phyloP scores from a whole-genome alignment of 2,113 vertebrate species.

The Mormyrus iriodes region DNA sequence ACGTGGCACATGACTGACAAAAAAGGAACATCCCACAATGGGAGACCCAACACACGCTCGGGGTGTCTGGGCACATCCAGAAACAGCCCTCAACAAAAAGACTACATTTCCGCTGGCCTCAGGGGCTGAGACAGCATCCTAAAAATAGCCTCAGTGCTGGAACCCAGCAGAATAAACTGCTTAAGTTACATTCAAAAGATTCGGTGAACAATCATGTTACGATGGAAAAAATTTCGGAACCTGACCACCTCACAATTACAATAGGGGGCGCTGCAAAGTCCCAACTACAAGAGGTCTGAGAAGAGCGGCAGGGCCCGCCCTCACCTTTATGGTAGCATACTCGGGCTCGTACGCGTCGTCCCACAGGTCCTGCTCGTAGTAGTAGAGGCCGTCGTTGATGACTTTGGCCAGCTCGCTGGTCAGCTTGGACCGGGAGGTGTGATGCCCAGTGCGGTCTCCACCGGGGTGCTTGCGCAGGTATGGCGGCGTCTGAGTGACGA shows the following conservation, averaged over 20 bases:
- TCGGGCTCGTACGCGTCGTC: conserved; percentile 90
- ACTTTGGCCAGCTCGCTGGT: conserved; percentile 85
- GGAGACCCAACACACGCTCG: conserved; percentile 16
- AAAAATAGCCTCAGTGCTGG: conserved; percentile 23
- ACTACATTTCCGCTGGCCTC: conserved; percentile 17
- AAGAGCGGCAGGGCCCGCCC: not conserved
- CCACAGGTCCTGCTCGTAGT: conserved; percentile 96
- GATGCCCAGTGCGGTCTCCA: conserved; percentile 89
- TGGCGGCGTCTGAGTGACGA: conserved; percentile 92
- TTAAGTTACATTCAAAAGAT: not conserved
- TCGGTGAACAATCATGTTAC: not conserved
- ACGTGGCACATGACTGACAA: conserved; percentile 40
- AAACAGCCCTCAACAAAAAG: conserved; percentile 37
- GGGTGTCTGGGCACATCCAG: conserved; percentile 44
- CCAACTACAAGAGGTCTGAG: not conserved
- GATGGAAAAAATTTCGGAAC: not conserved
- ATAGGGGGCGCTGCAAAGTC: not conserved
- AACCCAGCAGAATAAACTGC: conserved; percentile 40
- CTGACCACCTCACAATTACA: not conserved
- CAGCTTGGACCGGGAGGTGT: conserved; percentile 88
- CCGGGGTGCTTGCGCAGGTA: conserved; percentile 93
- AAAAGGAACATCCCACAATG: conserved; percentile 42
- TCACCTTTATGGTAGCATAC: conserved; percentile 97
- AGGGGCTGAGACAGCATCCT: conserved; percentile 28
- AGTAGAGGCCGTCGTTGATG: conserved; percentile 94